These are phyloP conservation scores for Cecropterus lyciades DNA, from an alignment of 1,140 invertebrate genomes.

Conservation along the genomic window DNA sequence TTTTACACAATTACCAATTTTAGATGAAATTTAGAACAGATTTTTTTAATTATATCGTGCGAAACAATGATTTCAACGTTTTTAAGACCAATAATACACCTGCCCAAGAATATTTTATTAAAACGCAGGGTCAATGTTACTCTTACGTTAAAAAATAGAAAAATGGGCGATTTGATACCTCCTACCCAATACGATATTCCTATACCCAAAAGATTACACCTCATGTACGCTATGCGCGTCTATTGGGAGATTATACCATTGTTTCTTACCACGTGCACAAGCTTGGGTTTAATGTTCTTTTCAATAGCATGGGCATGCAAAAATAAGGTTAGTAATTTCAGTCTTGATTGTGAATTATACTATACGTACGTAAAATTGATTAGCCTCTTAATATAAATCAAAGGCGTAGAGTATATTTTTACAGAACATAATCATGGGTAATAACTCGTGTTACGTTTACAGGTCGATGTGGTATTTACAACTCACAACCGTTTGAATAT, in stretches of 20 bases:
- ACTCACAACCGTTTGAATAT: constrained; percentile 52
- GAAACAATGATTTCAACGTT: constrained; percentile 41
- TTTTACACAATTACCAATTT: not conserved
- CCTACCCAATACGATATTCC: constrained; percentile 61
- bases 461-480: constrained; percentile 66
- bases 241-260: constrained; percentile 68
- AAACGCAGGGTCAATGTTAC: constrained; percentile 2
- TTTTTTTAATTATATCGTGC: not conserved
- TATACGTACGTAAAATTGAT: too few relatives aligned
- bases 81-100: constrained; percentile 19
- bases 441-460: not conserved
- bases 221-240: constrained; percentile 47
- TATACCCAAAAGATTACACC: constrained; percentile 52
- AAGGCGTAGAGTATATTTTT: too few relatives aligned
- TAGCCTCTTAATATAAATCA: too few relatives aligned
- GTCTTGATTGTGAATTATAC: too few relatives aligned
- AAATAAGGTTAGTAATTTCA: constrained; percentile 54
- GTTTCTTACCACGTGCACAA: constrained; percentile 46
- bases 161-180: constrained; percentile 45
- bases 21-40: not conserved
- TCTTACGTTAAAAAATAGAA: not conserved
- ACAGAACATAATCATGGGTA: too few relatives aligned
- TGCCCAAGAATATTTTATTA: constrained; percentile 4
- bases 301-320: constrained; percentile 53
- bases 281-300: constrained; percentile 33